Evolutionary conservation across 2,888 invertebrate genomes (phyloP).

Genomic region (Andricus curvator): DNA sequence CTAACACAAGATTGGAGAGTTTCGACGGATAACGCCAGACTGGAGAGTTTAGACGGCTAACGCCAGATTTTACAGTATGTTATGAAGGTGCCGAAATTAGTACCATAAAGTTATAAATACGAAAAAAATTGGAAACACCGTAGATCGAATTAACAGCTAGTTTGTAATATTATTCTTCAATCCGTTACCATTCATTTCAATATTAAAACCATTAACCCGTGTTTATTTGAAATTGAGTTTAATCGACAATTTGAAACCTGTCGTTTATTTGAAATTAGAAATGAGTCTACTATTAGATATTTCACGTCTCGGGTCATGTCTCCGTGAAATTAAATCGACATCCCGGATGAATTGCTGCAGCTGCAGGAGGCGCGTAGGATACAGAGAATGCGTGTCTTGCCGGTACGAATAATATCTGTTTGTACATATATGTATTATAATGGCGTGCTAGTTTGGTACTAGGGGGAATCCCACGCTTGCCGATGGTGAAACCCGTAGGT

Average conservation of each 20-base stretch:
- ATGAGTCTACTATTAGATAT: not conserved
- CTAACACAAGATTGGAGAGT: too few relatives aligned
- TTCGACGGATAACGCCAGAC: too few relatives aligned
- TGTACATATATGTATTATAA: slow-evolving; percentile 19
- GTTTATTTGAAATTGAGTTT: not conserved
- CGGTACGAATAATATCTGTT: slow-evolving; percentile 13
- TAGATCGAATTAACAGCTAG: too few relatives aligned
- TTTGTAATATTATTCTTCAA: too few relatives aligned
- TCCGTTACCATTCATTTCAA: too few relatives aligned
- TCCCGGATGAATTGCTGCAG: slow-evolving; percentile 28
- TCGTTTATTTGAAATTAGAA: not conserved
- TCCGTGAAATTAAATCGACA: slow-evolving; percentile 19
- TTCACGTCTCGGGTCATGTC: not conserved
- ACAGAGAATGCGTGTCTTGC: slow-evolving; percentile 18
- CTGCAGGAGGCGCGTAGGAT: slow-evolving; percentile 14
- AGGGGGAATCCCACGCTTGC: slow-evolving; percentile 2
- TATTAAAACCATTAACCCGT: too few relatives aligned
- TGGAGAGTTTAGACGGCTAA: too few relatives aligned
- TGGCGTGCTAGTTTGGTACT: too few relatives aligned
- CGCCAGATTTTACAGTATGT: too few relatives aligned
- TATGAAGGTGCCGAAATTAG: too few relatives aligned
- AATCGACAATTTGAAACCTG: not conserved
- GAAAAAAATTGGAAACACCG: too few relatives aligned
- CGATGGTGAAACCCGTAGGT: slow-evolving; percentile 10
- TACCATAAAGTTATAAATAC: too few relatives aligned